These are phyloP conservation scores for Sinocyclocheilus maitianheensis DNA, from an alignment of 2,113 vertebrate species.

Conservation along the genomic window DNA sequence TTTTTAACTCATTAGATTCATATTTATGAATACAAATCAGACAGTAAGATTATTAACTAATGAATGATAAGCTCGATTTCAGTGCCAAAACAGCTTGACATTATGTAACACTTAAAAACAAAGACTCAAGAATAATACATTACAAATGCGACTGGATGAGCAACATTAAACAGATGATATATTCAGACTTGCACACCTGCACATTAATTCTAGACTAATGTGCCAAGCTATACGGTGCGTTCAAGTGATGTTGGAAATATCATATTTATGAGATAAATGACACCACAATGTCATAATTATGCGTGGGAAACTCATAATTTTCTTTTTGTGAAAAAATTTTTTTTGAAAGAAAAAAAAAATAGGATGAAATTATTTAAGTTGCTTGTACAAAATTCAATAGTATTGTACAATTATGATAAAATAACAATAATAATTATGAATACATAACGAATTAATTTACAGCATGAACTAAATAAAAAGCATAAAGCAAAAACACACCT, in stretches of 20 bases:
- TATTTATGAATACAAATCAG: background rate
- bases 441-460: too few species aligned
- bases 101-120: background rate
- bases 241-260: background rate
- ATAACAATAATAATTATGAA: too few species aligned
- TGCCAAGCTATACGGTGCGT: too few species aligned
- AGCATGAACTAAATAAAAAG: too few species aligned
- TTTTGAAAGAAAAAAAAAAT: too few species aligned
- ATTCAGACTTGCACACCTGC: background rate
- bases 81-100: background rate
- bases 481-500: too few species aligned
- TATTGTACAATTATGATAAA: too few species aligned
- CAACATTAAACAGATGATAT: constrained; percentile 8
- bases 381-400: too few species aligned
- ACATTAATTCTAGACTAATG: background rate
- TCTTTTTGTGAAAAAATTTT: too few species aligned
- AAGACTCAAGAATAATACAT: background rate
- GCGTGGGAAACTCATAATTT: background rate
- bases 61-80: background rate
- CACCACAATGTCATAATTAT: background rate
- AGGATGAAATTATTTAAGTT: too few species aligned
- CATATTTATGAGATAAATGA: background rate
- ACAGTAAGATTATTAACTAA: background rate
- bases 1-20: background rate
- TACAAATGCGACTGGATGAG: background rate